phyloP scores from a whole-genome alignment of 2,888 invertebrate species.

The Parelbella ahira region DNA sequence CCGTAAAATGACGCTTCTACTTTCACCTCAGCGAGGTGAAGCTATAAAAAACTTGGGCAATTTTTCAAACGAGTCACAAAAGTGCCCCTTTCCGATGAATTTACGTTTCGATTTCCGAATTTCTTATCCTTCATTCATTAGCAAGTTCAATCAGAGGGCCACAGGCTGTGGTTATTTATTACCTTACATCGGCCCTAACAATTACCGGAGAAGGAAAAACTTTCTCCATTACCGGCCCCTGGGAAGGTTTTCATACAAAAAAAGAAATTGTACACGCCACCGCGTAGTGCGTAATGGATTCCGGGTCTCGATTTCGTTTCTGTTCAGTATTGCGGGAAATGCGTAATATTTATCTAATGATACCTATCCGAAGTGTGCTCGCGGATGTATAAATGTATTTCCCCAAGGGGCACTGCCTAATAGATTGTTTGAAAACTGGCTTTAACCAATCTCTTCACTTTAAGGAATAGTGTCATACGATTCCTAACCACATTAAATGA shows the following conservation, averaged over 20 bases:
- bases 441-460: too few relatives aligned
- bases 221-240: constrained; percentile 72
- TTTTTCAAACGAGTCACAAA: constrained; percentile 53
- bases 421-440: constrained; percentile 5
- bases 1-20: too few relatives aligned
- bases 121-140: constrained; percentile 78
- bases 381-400: constrained; percentile 20
- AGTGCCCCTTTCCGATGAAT: constrained; percentile 43
- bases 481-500: too few relatives aligned
- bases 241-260: constrained; percentile 68
- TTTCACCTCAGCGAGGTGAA: neutral
- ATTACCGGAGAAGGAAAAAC: constrained; percentile 74
- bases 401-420: constrained; percentile 8
- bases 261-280: constrained; percentile 66
- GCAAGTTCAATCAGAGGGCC: constrained; percentile 77
- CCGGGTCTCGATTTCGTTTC: constrained; percentile 58
- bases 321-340: constrained; percentile 44
- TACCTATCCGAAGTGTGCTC: constrained; percentile 27
- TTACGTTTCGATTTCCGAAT: constrained; percentile 66
- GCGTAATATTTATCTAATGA: constrained; percentile 36
- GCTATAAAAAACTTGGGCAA: constrained; percentile 52
- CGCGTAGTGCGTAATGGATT: constrained; percentile 68
- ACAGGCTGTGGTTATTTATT: constrained; percentile 76
- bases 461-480: too few relatives aligned
- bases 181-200: constrained; percentile 74